These are phyloP conservation scores for Axis porcinus DNA, from an alignment of 2,113 vertebrate species.

Conservation along the genomic window DNA sequence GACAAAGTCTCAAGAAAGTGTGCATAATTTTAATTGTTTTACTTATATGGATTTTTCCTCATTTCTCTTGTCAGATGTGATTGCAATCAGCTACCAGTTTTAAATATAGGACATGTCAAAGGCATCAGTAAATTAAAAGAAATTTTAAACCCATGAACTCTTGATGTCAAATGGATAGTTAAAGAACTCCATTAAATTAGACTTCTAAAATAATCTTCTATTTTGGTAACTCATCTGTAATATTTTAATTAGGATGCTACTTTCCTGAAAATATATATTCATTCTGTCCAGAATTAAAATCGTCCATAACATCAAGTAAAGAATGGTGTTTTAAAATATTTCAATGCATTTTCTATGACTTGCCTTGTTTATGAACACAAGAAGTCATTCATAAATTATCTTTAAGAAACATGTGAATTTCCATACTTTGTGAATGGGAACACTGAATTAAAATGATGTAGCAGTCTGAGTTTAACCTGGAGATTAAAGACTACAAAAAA, in stretches of 20 bases:
- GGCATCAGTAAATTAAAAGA: not conserved
- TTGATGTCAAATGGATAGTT: constrained; percentile 42
- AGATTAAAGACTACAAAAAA: not conserved
- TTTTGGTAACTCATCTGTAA: constrained; percentile 64
- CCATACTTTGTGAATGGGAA: not conserved
- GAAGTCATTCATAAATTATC: not conserved
- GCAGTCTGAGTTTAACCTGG: not conserved
- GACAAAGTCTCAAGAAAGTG: not conserved
- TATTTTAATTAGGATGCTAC: constrained; percentile 62
- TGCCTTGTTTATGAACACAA: constrained; percentile 18
- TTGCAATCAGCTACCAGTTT: not conserved
- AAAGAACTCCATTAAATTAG: constrained; percentile 51
- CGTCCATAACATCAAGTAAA: constrained; percentile 29
- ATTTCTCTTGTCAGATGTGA: not conserved
- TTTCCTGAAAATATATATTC: not conserved
- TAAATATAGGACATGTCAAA: constrained; percentile 40
- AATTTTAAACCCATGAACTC: not conserved
- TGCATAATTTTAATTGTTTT: not conserved
- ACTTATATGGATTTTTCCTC: not conserved
- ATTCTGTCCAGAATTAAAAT: constrained; percentile 62
- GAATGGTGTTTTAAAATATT: constrained; percentile 47
- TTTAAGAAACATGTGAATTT: not conserved
- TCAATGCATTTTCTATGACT: not conserved
- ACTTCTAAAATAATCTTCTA: constrained; percentile 4
- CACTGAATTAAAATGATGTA: not conserved